Conservation (phyloP, 2,113 vertebrate species). For the western clawed frog (Xenopus tropicalis) region UCB_Xtro_10.0 CM004443.2:63760001-63760500, state of each 20-base stretch:
- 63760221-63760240: background rate
- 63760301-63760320: slow-evolving; percentile 21
- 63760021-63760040: background rate
- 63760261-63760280: slow-evolving; percentile 26
- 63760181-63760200: background rate
- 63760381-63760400: no score
- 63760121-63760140: background rate
- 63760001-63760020: background rate
- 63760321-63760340: slow-evolving; percentile 1
- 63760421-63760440: no score
- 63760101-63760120: background rate
- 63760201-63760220: background rate
- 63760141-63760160: slow-evolving; percentile 15
- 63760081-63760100: slow-evolving; percentile 8
- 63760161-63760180: background rate
- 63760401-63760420: no score
- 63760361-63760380: background rate
- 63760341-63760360: slow-evolving; percentile 34
- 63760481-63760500: no score
- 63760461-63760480: no score
- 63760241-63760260: slow-evolving; percentile 4
- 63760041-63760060: slow-evolving; percentile 2
- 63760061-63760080: background rate
- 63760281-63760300: slow-evolving; percentile 3
- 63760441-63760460: no score